phyloP scores from a whole-genome alignment of 2,888 invertebrate species.

The Fissipunctia ypsillon region DNA sequence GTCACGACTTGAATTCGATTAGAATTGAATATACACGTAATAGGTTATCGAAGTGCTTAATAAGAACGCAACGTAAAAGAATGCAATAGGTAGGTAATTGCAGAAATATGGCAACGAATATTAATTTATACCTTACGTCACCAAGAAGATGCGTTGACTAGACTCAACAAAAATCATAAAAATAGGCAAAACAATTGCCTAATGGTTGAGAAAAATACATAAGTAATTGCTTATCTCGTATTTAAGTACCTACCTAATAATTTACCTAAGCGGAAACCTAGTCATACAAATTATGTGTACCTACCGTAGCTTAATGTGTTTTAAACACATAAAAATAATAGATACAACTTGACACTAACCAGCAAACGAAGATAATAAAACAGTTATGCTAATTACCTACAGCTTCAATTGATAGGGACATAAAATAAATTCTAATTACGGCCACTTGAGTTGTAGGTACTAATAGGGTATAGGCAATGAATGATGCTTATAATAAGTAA shows the following conservation, averaged over 20 bases:
- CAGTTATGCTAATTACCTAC: constrained; percentile 25
- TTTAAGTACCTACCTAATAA: background rate
- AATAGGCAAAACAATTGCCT: background rate
- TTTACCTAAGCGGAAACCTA: background rate
- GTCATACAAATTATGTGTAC: background rate
- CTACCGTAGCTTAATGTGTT: background rate
- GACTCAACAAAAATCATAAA: background rate
- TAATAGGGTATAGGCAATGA: too few species aligned
- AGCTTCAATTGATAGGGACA: constrained; percentile 33
- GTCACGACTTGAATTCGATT: constrained; percentile 59
- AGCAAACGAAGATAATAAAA: constrained; percentile 30
- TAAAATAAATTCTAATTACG: constrained; percentile 38
- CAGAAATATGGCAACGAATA: constrained; percentile 5
- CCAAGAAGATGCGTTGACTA: background rate
- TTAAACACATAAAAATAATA: constrained; percentile 12
- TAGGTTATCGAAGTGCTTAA: constrained; percentile 48
- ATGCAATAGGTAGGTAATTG: constrained; percentile 24
- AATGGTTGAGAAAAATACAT: background rate
- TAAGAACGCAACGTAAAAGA: constrained; percentile 29
- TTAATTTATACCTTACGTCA: constrained; percentile 16
- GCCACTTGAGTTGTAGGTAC: constrained; percentile 25
- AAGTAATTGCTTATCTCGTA: too few species aligned
- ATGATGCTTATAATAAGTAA: too few species aligned
- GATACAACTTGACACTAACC: background rate
- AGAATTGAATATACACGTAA: constrained; percentile 58